phyloP scores from a whole-genome alignment of 2,797 vertebrate genomes.

The Tragelaphus oryx region DNA sequence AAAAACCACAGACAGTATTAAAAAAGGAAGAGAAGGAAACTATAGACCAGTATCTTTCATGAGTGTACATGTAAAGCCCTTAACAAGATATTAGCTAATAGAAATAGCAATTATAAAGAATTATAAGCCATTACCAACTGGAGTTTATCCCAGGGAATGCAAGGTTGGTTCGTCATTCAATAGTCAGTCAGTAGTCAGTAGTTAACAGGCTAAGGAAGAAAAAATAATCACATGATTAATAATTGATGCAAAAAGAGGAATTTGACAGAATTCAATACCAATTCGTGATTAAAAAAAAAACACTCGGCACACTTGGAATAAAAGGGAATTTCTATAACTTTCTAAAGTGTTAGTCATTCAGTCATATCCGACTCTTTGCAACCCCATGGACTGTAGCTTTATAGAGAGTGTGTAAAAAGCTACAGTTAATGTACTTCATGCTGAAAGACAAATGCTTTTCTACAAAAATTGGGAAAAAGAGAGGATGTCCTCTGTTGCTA shows the following conservation, averaged over 20 bases:
- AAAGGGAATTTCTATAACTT: neutral
- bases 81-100: conserved; percentile 2
- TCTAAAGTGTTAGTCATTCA: neutral
- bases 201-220: neutral
- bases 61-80: neutral
- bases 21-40: neutral
- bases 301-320: neutral
- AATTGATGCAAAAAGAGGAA: neutral
- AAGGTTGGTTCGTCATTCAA: neutral
- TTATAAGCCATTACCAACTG: neutral
- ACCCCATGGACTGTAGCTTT: neutral
- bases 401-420: neutral
- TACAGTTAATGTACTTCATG: neutral
- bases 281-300: neutral
- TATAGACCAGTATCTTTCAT: neutral
- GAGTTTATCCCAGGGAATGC: neutral
- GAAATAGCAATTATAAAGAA: neutral
- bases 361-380: neutral
- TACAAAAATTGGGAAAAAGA: neutral
- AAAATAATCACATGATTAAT: neutral
- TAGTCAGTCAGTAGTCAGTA: neutral
- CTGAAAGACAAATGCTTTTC: neutral
- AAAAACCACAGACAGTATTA: neutral
- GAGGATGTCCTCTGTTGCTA: neutral
- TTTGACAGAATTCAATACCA: neutral